Percentiles rank a stretch among this genome's conserved stretches.
These are phyloP conservation scores for Margarornis squamiger DNA, from an alignment of 2,797 vertebrate species.

Conservation along the genomic window DNA sequence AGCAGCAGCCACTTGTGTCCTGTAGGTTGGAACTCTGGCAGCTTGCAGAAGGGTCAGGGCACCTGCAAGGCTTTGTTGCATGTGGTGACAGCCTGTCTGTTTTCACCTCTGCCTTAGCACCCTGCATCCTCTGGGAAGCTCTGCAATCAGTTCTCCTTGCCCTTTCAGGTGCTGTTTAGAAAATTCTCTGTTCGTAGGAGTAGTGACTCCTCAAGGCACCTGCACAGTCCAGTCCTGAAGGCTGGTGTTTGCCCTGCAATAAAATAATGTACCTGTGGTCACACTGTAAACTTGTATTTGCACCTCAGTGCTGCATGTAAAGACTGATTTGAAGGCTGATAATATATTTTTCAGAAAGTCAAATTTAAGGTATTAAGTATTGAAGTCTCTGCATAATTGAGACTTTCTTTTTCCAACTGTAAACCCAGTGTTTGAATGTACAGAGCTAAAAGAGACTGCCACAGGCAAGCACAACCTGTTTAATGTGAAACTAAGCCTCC, in stretches of 20 bases:
- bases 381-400: background rate
- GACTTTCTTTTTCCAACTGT: background rate
- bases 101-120: background rate
- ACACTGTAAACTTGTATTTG: background rate
- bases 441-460: background rate
- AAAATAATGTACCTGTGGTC: background rate
- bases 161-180: background rate
- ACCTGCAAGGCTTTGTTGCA: background rate
- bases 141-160: background rate
- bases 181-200: rapidly evolving
- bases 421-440: background rate
- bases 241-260: background rate
- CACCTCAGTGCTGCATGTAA: background rate
- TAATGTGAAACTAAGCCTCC: background rate
- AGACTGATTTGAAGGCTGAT: background rate
- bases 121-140: background rate
- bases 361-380: background rate
- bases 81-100: background rate
- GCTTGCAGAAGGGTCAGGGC: background rate
- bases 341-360: background rate
- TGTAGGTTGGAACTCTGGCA: background rate
- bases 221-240: background rate
- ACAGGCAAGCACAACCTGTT: background rate
- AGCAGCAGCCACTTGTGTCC: background rate
- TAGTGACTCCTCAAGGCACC: background rate